Evolutionary conservation across 2,797 vertebrate species (phyloP).

Genomic region (Mus minutoides): DNA sequence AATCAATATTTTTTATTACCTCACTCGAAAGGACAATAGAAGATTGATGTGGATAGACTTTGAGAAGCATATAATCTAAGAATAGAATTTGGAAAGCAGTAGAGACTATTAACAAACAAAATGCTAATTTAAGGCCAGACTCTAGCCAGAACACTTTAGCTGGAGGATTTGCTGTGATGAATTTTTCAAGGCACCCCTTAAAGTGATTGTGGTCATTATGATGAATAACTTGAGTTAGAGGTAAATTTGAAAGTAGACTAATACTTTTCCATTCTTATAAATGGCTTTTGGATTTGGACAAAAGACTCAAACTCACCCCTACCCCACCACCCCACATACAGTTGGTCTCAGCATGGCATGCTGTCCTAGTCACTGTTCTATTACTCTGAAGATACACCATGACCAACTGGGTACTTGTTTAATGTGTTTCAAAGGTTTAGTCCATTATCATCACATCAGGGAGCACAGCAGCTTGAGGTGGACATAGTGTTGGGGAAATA

Average conservation of each 20-base stretch:
- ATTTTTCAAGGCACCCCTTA: slow-evolving; percentile 44
- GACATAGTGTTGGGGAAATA: background rate
- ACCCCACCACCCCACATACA: background rate
- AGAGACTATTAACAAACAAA: slow-evolving; percentile 54
- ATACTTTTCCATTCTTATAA: background rate
- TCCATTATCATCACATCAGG: background rate
- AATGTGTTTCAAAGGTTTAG: background rate
- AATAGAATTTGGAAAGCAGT: slow-evolving; percentile 10
- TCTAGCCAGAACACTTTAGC: slow-evolving; percentile 3
- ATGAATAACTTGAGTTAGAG: slow-evolving; percentile 40
- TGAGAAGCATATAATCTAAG: slow-evolving; percentile 26
- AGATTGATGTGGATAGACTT: background rate
- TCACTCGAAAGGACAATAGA: slow-evolving; percentile 48
- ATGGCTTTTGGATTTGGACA: slow-evolving; percentile 48
- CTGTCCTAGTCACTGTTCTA: background rate
- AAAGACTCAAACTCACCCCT: slow-evolving; percentile 18
- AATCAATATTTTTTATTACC: slow-evolving; percentile 14
- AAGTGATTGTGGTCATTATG: slow-evolving; percentile 44
- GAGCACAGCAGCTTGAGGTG: too few relatives aligned
- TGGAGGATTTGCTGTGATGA: background rate
- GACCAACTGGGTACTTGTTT: background rate
- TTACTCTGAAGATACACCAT: background rate
- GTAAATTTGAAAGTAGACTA: slow-evolving; percentile 43
- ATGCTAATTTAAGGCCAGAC: slow-evolving; percentile 42
- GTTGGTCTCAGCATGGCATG: background rate